A percentile compares a stretch with the other conserved stretches of the same genome.
Evolutionary conservation across 1,140 invertebrate species (phyloP).

Genomic region (Elysia chlorotica): DNA sequence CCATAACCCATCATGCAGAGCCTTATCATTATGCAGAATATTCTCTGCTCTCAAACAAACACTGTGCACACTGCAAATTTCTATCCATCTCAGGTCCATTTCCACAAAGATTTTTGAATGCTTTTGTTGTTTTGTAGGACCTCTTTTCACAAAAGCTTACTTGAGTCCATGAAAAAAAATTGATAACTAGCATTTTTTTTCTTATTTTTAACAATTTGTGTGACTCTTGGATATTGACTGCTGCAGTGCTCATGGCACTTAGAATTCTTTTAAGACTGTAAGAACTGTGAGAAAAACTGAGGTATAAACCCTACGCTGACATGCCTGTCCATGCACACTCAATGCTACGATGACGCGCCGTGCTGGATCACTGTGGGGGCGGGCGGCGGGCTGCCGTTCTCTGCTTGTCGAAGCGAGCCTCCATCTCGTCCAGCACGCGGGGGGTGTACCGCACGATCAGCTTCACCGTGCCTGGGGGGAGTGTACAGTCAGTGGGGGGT

Average conservation of each 20-base stretch:
- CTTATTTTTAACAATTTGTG: neutral
- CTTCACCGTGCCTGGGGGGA: slow-evolving; percentile 77
- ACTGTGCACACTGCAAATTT: too few relatives aligned
- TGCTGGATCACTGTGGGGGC: slow-evolving; percentile 2
- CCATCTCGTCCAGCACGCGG: slow-evolving; percentile 99
- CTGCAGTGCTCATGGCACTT: too few relatives aligned
- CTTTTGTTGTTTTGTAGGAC: too few relatives aligned
- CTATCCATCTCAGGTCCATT: too few relatives aligned
- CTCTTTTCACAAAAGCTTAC: too few relatives aligned
- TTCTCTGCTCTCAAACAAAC: too few relatives aligned
- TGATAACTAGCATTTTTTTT: neutral
- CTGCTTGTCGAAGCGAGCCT: slow-evolving; percentile 97
- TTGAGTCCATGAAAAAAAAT: too few relatives aligned
- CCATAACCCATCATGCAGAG: too few relatives aligned
- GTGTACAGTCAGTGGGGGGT: neutral
- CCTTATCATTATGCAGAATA: too few relatives aligned
- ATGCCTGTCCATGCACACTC: neutral
- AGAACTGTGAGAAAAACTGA: neutral
- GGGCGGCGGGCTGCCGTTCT: slow-evolving; percentile 42
- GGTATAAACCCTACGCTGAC: neutral
- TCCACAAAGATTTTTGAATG: too few relatives aligned
- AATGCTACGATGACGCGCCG: neutral
- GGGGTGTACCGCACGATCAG: slow-evolving; percentile 98
- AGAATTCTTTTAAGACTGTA: neutral
- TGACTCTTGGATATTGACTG: too few relatives aligned